Percentiles rank a stretch among this genome's conserved stretches.
Evolutionary conservation across 1,140 invertebrate genomes (phyloP).

Genomic region (Sarcophaga bullata): DNA sequence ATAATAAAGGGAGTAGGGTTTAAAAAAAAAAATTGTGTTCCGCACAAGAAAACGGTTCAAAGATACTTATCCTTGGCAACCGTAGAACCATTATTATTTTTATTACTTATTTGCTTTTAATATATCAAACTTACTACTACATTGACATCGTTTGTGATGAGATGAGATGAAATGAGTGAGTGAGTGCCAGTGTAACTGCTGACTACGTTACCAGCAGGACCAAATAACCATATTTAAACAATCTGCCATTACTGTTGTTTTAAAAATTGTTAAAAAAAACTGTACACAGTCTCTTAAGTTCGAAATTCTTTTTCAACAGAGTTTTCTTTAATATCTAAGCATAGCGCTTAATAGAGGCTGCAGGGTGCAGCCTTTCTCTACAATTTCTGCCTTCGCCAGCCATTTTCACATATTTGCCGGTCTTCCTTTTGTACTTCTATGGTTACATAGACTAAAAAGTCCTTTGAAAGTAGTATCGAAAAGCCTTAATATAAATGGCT

Average conservation of each 20-base stretch:
- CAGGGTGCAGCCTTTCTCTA: too few species aligned
- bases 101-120: conserved; percentile 67
- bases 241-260: conserved; percentile 18
- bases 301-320: too few species aligned
- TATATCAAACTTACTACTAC: conserved; percentile 48
- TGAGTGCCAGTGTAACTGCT: not conserved
- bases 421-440: too few species aligned
- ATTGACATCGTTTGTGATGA: not conserved
- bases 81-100: conserved; percentile 65
- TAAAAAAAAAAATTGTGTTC: conserved; percentile 15
- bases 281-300: too few species aligned
- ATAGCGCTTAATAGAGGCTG: too few species aligned
- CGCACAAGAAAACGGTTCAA: conserved; percentile 62
- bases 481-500: too few species aligned
- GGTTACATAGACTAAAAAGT: too few species aligned
- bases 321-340: too few species aligned
- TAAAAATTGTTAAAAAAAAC: not conserved
- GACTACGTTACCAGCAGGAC: not conserved
- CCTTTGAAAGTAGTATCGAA: too few species aligned
- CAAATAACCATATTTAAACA: not conserved
- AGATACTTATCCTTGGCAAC: conserved; percentile 62
- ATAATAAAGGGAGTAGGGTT: not conserved
- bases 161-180: not conserved
- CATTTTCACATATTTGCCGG: too few species aligned
- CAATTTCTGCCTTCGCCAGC: too few species aligned